Percentiles rank a stretch among this genome's conserved stretches.
phyloP scores from a whole-genome alignment of 2,113 vertebrate species.

The Proteles cristata region DNA sequence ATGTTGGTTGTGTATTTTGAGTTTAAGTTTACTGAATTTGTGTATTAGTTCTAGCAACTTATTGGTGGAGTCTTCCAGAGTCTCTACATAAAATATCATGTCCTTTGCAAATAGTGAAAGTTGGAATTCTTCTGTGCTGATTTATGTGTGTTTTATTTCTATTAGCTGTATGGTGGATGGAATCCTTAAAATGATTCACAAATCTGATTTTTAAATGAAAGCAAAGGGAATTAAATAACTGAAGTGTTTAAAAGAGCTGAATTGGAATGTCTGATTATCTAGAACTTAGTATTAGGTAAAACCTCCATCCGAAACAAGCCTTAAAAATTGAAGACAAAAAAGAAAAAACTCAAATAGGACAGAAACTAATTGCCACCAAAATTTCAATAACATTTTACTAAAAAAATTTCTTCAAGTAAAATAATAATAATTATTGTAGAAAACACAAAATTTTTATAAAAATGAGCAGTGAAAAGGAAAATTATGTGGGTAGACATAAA shows the following conservation, averaged over 20 bases:
- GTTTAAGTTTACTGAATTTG: not conserved
- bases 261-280: not conserved
- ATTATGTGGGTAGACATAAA: not conserved
- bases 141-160: not conserved
- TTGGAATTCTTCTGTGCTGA: not conserved
- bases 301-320: not conserved
- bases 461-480: not conserved
- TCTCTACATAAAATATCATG: not conserved
- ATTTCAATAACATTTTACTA: not conserved
- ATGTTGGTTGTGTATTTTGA: not conserved
- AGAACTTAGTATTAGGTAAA: not conserved
- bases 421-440: not conserved
- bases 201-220: not conserved
- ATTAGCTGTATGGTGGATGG: not conserved
- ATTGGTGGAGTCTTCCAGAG: not conserved
- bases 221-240: not conserved
- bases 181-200: not conserved
- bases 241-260: not conserved
- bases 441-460: not conserved
- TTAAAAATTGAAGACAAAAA: not conserved
- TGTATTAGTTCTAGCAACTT: not conserved
- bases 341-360: not conserved
- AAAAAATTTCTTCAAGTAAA: not conserved
- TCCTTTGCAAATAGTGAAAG: not conserved
- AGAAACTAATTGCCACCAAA: not conserved